Evolutionary conservation across 2,888 invertebrate genomes (phyloP), one percentile per base, ranked within the genome.

Genomic region (Seira musarum): DNA sequence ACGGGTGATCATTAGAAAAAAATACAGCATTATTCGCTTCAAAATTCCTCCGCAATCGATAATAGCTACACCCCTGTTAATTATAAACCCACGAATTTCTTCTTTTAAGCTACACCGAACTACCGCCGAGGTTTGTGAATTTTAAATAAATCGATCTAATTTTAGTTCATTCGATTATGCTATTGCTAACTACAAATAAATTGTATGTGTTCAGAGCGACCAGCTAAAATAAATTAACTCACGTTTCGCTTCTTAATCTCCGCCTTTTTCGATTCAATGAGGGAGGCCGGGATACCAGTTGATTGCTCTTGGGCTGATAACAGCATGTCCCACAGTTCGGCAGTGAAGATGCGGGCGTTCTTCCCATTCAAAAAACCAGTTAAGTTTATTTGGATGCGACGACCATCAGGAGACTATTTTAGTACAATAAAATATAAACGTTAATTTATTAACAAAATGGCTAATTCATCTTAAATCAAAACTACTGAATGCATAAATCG

Each of bases 351-450:
- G 57, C 99, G 92, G 19, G 99, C 98, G 90, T 98, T 97, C 89
- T 97, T 96, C 13, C 98, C 98, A 89, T 99, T 99, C 83, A 99
- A 91, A 90, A 99, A 99, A 65, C 99, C 99, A 64, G 99, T 99
- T 90, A 99, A 91, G 90, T 99, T 99, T 88, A 99, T 99, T 92
- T 99, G 99, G 94, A 99, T 99, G 90, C 97, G 96, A 90, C 97
- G 96, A 67, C 98, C 97, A 91, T 98, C 97, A 72, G 98, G 98
- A 81, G 71, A 81, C 84, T 86, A 64, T 15, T 61, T 79, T 6
- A 57, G n/a, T n/a, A n/a, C 63, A 80, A 65, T 13, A 2, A 24
- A 64, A 40, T 24, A 24, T n/a, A n/a, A 5, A 69, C 5, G n/a
- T 35, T 40, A 40, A 76, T n/a, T n/a, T n/a, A 64, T 30, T 30